Percentiles rank a stretch among this genome's conserved stretches.
phyloP scores from a whole-genome alignment of 2,888 invertebrate genomes.

The Drosophila rubida region DNA sequence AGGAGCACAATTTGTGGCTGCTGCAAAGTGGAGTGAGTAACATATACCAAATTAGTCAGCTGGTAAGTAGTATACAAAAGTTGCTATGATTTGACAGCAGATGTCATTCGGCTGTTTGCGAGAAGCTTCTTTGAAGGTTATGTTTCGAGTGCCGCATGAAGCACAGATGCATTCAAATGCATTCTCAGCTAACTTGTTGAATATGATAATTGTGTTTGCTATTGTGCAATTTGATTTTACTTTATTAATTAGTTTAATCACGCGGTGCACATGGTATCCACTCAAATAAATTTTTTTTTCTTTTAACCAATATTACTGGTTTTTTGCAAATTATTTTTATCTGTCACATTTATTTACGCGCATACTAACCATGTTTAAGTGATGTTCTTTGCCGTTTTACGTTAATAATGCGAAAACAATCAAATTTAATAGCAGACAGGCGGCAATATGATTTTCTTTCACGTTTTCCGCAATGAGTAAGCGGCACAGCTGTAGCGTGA shows the following conservation, averaged over 20 bases:
- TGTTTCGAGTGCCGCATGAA: constrained; percentile 62
- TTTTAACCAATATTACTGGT: neutral
- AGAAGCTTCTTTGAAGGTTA: constrained; percentile 78
- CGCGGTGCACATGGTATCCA: constrained; percentile 46
- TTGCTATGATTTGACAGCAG: constrained; percentile 33
- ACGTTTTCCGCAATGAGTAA: constrained; percentile 75
- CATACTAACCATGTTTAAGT: constrained; percentile 79
- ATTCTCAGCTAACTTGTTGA: constrained; percentile 1
- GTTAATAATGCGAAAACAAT: constrained; percentile 58
- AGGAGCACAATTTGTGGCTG: constrained; percentile 98
- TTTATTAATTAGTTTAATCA: constrained; percentile 27
- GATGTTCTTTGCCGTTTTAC: constrained; percentile 53
- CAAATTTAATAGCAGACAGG: constrained; percentile 71
- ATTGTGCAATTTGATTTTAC: neutral
- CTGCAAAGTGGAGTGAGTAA: constrained; percentile 85
- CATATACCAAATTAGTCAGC: constrained; percentile 42
- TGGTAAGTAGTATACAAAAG: neutral
- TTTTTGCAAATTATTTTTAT: neutral
- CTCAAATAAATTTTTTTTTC: neutral
- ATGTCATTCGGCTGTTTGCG: constrained; percentile 47
- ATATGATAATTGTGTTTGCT: neutral
- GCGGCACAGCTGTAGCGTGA: constrained; percentile 22
- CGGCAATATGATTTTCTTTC: constrained; percentile 65
- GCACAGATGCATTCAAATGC: constrained; percentile 33
- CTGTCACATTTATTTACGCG: constrained; percentile 52